Base-by-base conservation (phyloP, 2,888 invertebrate genomes). In the Cosmia pyralina region DNA sequence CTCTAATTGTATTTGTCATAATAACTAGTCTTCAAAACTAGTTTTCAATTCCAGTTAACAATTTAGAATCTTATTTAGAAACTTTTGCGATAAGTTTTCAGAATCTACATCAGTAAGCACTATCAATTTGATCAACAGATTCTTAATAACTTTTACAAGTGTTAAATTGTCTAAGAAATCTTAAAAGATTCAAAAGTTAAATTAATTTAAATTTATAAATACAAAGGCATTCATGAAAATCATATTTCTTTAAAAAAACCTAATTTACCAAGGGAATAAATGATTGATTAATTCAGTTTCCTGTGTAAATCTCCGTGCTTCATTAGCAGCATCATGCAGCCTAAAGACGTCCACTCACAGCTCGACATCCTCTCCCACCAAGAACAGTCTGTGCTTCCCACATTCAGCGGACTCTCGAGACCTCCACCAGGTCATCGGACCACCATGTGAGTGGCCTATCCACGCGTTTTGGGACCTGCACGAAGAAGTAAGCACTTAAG, bases 51-150 rank as follows among this genome's bases (percentile, higher is more conserved):
- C 28, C 19, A 38, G 46, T 72, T 46, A 38, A 38, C 15, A 63
- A 53, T 63, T 53, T 38, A 50, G 44, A 38, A 65, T 65, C 8
- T 19, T n/a, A 44, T 68, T 41, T 34, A 41, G 15, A 34, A 55
- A 69, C 8, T 34, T 22, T 28, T 8, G 13, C 34, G 10, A 46
- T 4, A 50, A 34, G 28, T 44, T 11, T 69, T 48, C 46, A 22
- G 11, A 68, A 69, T 57, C 55, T 62, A 7, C 50, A 63, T 46
- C 38, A 78, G 28, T 63, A 41, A 78, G 46, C n/a, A 4, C 17
- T 28, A 58, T 22, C 10, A 50, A 69, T 78, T 46, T 70, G 1
- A 22, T 46, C 15, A 53, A 10, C 19, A 50, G 15, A 13, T 11
- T 22, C 22, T n/a, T 46, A 28, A 57, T 69, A 68, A 60, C 53